Evolutionary conservation across 37 sponge, comb jelly and placozoan genomes (phyloP).

Genomic region (Theonella swinhoei): DNA sequence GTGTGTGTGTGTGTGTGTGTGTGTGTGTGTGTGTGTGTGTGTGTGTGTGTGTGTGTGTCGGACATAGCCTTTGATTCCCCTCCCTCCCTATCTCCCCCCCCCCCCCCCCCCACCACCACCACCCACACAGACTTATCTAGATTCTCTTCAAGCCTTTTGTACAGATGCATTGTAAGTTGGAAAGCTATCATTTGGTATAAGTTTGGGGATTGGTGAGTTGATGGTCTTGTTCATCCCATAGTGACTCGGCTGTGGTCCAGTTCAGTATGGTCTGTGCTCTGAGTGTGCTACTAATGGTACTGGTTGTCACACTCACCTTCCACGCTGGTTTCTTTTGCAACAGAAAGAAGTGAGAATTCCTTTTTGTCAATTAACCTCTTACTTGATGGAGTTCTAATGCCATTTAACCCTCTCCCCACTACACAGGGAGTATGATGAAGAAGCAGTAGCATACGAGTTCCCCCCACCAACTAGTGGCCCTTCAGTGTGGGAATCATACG

Average conservation of each 20-base stretch:
- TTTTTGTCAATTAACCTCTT: not conserved
- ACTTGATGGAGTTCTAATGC: not conserved
- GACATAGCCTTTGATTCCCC: no score
- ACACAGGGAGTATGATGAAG: conserved; percentile 39
- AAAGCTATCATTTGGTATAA: not conserved
- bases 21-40: conserved; percentile 49
- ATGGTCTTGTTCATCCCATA: no score
- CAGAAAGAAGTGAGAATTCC: not conserved
- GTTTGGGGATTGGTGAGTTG: no score
- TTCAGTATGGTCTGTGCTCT: conserved; percentile 45
- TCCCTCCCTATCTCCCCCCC: no score
- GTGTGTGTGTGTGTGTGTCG: no score
- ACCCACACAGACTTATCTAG: conserved; percentile 23
- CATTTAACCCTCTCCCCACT: not conserved
- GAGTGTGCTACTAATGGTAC: conserved; percentile 25
- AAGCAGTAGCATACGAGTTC: conserved; percentile 41
- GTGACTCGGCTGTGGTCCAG: conserved; percentile 39
- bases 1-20: conserved; percentile 52
- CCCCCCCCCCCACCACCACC: no score
- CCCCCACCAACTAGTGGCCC: conserved; percentile 2
- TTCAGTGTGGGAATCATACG: conserved; percentile 43
- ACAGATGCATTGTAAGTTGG: conserved; percentile 37
- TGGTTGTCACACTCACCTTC: conserved; percentile 18
- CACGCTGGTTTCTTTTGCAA: conserved; percentile 49
- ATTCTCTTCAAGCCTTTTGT: conserved; percentile 12